Conservation (phyloP, 1,140 invertebrate genomes). For the Chlorops oryzae region DNA sequence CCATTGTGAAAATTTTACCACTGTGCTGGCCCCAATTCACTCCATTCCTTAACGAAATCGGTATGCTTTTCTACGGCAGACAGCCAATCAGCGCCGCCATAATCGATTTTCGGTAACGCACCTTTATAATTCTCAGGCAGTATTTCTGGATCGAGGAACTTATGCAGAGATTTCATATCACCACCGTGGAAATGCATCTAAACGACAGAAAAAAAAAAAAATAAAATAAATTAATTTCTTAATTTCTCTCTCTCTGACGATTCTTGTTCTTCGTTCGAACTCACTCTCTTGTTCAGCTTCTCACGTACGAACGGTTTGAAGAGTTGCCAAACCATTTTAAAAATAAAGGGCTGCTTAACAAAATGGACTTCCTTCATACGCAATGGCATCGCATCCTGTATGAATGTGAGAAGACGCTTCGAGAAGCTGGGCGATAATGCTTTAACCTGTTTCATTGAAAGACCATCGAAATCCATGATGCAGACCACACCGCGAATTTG, state of each 20-base stretch:
- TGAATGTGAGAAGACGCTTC: slow-evolving; percentile 67
- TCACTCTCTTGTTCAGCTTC: slow-evolving; percentile 74
- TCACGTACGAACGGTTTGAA: slow-evolving; percentile 82
- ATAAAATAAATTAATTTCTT: slow-evolving; percentile 1
- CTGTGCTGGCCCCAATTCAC: slow-evolving; percentile 58
- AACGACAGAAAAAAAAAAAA: slow-evolving; percentile 54
- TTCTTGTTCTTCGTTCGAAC: too few species aligned
- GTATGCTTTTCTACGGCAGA: slow-evolving; percentile 57
- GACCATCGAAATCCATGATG: slow-evolving; percentile 72
- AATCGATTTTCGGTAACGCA: slow-evolving; percentile 65
- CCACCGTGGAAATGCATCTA: slow-evolving; percentile 75
- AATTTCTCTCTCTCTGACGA: too few species aligned
- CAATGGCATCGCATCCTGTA: slow-evolving; percentile 83
- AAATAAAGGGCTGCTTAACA: slow-evolving; percentile 81
- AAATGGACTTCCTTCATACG: slow-evolving; percentile 86
- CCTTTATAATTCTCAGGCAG: slow-evolving; percentile 67
- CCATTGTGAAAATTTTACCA: slow-evolving; percentile 34
- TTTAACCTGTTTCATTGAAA: slow-evolving; percentile 67
- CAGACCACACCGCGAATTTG: slow-evolving; percentile 69
- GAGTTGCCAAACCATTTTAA: slow-evolving; percentile 81
- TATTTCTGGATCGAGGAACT: slow-evolving; percentile 63
- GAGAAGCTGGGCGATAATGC: slow-evolving; percentile 67
- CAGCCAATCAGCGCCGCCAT: slow-evolving; percentile 67
- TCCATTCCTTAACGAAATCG: slow-evolving; percentile 61
- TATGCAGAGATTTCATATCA: slow-evolving; percentile 66